Evolutionary conservation across 2,113 vertebrate genomes (phyloP).

Genomic region (Archocentrus centrarchus): DNA sequence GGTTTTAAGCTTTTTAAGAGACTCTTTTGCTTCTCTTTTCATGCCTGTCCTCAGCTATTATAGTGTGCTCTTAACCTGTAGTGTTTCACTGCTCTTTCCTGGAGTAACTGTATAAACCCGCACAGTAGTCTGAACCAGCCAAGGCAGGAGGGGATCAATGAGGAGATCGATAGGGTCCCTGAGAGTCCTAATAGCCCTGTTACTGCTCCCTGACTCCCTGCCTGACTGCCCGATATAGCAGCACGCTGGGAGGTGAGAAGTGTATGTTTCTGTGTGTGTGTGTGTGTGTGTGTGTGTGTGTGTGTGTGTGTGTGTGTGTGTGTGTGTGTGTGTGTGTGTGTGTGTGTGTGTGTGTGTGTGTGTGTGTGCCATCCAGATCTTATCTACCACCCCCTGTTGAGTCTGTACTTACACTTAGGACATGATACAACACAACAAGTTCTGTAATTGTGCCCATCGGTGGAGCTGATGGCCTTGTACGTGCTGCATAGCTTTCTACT

Average conservation of each 20-base stretch:
- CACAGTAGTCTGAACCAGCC: conserved; percentile 62
- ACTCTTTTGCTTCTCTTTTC: conserved; percentile 23
- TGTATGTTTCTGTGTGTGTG: conserved; percentile 9
- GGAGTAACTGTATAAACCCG: conserved; percentile 61
- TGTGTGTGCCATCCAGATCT: conserved; percentile 40
- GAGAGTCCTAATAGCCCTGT: conserved; percentile 78
- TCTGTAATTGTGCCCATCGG: conserved; percentile 49
- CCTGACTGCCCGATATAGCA: conserved; percentile 66
- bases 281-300: conserved; percentile 22
- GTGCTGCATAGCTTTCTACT: background rate
- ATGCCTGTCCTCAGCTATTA: conserved; percentile 13
- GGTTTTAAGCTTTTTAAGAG: conserved; percentile 32
- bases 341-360: background rate
- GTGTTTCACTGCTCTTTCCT: conserved; percentile 53
- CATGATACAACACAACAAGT: conserved; percentile 63
- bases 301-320: conserved; percentile 19
- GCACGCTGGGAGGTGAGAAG: conserved; percentile 22
- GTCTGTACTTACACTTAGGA: conserved; percentile 56
- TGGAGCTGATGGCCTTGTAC: conserved; percentile 30
- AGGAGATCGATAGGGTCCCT: conserved; percentile 78
- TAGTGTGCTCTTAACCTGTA: conserved; percentile 46
- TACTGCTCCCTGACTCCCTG: conserved; percentile 76
- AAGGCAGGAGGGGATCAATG: conserved; percentile 77
- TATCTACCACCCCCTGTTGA: conserved; percentile 49
- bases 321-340: conserved; percentile 7